phyloP scores from a whole-genome alignment of 2,888 invertebrate species.

The Cosmia pyralina region DNA sequence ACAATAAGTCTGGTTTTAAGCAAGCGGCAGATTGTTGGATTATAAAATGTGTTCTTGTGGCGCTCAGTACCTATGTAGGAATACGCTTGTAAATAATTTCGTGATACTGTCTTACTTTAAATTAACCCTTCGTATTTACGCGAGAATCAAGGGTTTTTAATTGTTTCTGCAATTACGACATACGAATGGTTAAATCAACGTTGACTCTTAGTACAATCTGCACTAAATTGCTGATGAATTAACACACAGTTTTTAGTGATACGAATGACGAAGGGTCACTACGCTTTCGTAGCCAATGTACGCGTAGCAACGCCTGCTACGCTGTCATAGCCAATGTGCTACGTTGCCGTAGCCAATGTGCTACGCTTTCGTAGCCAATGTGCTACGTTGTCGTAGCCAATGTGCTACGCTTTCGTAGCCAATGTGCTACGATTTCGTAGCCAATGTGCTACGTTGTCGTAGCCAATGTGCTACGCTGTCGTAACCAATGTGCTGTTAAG shows the following conservation, averaged over 20 bases:
- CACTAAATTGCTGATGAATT: background rate
- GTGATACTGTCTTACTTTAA: too few relatives aligned
- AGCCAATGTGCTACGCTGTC: background rate
- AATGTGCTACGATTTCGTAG: background rate
- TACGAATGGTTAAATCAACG: too few relatives aligned
- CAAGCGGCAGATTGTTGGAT: conserved; percentile 1
- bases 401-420: background rate
- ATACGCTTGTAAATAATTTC: background rate
- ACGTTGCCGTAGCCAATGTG: background rate
- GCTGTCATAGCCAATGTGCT: background rate
- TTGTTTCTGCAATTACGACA: too few relatives aligned
- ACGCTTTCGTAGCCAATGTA: background rate
- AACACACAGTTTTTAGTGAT: background rate
- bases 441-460: background rate
- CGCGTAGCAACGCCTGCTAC: background rate
- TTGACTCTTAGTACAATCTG: background rate
- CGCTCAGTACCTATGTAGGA: background rate
- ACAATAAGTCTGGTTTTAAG: conserved; percentile 15
- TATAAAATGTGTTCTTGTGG: background rate
- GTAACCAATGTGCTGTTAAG: background rate
- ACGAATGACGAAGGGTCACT: background rate
- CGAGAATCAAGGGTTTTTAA: too few relatives aligned
- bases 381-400: background rate
- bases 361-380: background rate
- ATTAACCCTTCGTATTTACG: too few relatives aligned